These are phyloP conservation scores for Laupala kohalensis DNA, from an alignment of 1,140 invertebrate species.

Conservation along the genomic window DNA sequence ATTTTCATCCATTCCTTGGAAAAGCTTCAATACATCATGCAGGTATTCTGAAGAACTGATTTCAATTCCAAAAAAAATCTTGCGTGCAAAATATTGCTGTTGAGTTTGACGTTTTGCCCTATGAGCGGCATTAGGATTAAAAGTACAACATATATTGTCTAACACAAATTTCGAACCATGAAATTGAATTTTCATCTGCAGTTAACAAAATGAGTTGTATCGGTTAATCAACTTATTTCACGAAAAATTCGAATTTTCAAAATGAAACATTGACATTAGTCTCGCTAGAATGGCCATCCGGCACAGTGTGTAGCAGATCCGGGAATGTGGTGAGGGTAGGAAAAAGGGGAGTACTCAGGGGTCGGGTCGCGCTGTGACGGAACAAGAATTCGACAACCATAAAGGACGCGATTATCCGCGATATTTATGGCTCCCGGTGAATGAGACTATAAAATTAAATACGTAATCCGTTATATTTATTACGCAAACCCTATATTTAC, in stretches of 20 bases:
- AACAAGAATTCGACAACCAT: not conserved
- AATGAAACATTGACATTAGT: not conserved
- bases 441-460: not conserved
- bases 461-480: not conserved
- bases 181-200: too few relatives aligned
- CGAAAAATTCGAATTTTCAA: not conserved
- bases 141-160: too few relatives aligned
- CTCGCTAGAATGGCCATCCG: not conserved
- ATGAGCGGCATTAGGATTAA: too few relatives aligned
- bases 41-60: too few relatives aligned
- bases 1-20: too few relatives aligned
- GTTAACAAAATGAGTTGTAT: too few relatives aligned
- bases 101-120: too few relatives aligned
- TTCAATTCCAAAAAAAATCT: too few relatives aligned
- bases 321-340: too few relatives aligned
- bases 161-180: too few relatives aligned
- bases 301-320: not conserved
- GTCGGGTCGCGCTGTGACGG: not conserved
- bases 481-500: not conserved
- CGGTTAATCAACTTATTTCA: not conserved
- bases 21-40: too few relatives aligned
- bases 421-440: not conserved
- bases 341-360: not conserved
- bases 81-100: too few relatives aligned
- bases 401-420: not conserved